A percentile compares a stretch with the other conserved stretches of the same genome.
These are phyloP conservation scores for Rana temporaria DNA, from an alignment of 2,113 vertebrate genomes.

Conservation along the genomic window DNA sequence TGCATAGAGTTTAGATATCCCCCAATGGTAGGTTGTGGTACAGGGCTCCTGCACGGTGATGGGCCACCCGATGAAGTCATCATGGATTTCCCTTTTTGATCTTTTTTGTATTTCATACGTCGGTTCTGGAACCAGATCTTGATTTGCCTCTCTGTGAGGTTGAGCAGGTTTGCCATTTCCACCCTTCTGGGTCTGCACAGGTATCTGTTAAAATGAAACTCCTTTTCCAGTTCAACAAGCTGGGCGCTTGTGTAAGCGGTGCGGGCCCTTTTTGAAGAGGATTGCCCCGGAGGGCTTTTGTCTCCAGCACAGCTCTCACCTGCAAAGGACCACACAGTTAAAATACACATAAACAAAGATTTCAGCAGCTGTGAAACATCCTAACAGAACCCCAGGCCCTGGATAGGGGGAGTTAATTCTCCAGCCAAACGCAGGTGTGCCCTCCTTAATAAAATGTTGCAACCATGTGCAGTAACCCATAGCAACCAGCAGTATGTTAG, in stretches of 20 bases:
- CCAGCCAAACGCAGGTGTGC: too few species aligned
- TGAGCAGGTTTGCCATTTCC: constrained; percentile 97
- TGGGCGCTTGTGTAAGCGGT: constrained; percentile 98
- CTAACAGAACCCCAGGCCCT: too few species aligned
- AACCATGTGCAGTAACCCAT: too few species aligned
- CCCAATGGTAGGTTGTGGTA: constrained; percentile 80
- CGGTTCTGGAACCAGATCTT: constrained; percentile 99
- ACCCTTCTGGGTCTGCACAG: constrained; percentile 93
- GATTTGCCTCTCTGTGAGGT: constrained; percentile 97
- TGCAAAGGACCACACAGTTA: constrained; percentile 74
- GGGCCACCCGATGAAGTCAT: constrained; percentile 94
- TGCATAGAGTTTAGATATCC: constrained; percentile 97
- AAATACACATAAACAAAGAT: constrained; percentile 14
- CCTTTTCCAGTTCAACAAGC: constrained; percentile 99
- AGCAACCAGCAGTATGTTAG: too few species aligned
- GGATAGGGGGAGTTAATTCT: too few species aligned
- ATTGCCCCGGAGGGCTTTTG: constrained; percentile 93
- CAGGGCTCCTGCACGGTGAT: constrained; percentile 90
- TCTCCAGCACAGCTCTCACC: constrained; percentile 96
- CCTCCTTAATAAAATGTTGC: too few species aligned
- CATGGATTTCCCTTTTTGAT: constrained; percentile 96
- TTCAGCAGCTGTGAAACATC: neutral
- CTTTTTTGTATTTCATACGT: constrained; percentile 99
- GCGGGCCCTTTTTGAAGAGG: constrained; percentile 93
- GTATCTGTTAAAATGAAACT: constrained; percentile 99